A percentile compares a stretch with the other conserved stretches of the same genome.
Conservation (phyloP, 2,113 vertebrate species). For the Rhinogobius similis region DNA sequence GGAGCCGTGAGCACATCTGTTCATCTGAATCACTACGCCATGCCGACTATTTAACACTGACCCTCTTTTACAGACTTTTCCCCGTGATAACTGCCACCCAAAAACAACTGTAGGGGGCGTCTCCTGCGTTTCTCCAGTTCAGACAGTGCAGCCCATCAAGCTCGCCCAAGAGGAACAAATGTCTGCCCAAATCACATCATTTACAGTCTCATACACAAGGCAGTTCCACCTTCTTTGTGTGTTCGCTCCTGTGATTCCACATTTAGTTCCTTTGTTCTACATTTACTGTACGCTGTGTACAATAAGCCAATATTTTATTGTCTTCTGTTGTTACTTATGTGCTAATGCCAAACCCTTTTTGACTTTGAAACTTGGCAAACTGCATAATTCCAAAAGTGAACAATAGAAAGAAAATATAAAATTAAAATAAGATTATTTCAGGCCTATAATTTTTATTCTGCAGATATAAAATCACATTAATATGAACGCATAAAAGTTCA, state of each 20-base stretch:
- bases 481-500: too few species aligned
- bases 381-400: background rate
- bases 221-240: slow-evolving; percentile 35
- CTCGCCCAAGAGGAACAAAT: slow-evolving; percentile 58
- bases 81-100: slow-evolving; percentile 28
- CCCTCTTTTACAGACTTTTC: slow-evolving; percentile 49
- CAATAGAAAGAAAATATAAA: too few species aligned
- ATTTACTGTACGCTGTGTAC: slow-evolving; percentile 29
- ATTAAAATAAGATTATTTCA: too few species aligned
- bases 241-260: slow-evolving; percentile 32
- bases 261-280: slow-evolving; percentile 26
- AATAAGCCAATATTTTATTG: background rate
- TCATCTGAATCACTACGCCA: slow-evolving; percentile 49
- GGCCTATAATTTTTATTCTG: too few species aligned
- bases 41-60: slow-evolving; percentile 52
- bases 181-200: slow-evolving; percentile 56
- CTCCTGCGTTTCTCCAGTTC: slow-evolving; percentile 23
- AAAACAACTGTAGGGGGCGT: slow-evolving; percentile 45
- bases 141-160: slow-evolving; percentile 50
- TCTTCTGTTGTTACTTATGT: background rate
- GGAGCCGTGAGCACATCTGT: slow-evolving; percentile 71
- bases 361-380: background rate
- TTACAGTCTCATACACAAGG: slow-evolving; percentile 54
- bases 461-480: too few species aligned
- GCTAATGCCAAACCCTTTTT: background rate